Percentiles rank a stretch among this genome's conserved stretches.
phyloP scores from a whole-genome alignment of 2,113 vertebrate species.

The Bucco capensis region DNA sequence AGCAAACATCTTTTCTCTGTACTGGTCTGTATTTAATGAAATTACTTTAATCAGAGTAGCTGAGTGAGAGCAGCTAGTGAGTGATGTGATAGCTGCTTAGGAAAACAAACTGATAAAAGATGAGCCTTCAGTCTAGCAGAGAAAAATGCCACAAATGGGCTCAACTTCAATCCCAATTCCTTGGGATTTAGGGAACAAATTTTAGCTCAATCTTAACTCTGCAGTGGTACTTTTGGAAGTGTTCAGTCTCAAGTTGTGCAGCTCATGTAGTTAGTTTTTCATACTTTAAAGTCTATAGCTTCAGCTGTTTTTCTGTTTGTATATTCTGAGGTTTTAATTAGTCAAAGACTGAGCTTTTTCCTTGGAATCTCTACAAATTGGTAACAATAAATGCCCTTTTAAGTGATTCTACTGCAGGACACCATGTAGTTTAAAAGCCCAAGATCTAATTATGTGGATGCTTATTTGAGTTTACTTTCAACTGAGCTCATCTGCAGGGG shows the following conservation, averaged over 20 bases:
- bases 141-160: background rate
- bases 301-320: background rate
- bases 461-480: background rate
- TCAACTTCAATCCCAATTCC: background rate
- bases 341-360: background rate
- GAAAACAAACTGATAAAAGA: background rate
- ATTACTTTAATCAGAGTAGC: background rate
- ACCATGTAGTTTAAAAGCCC: background rate
- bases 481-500: background rate
- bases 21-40: background rate
- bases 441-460: background rate
- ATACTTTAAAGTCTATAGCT: background rate
- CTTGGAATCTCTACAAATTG: background rate
- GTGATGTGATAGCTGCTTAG: background rate
- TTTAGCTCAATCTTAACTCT: background rate
- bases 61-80: background rate
- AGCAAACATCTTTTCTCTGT: background rate
- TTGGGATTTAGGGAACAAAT: background rate
- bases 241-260: background rate
- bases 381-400: background rate
- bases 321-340: background rate
- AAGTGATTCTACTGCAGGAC: background rate
- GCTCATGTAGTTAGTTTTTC: background rate
- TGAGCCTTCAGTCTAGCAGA: background rate
- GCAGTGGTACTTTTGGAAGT: background rate